Conservation (phyloP, 1,140 invertebrate genomes). For the Pantala flavescens region DNA sequence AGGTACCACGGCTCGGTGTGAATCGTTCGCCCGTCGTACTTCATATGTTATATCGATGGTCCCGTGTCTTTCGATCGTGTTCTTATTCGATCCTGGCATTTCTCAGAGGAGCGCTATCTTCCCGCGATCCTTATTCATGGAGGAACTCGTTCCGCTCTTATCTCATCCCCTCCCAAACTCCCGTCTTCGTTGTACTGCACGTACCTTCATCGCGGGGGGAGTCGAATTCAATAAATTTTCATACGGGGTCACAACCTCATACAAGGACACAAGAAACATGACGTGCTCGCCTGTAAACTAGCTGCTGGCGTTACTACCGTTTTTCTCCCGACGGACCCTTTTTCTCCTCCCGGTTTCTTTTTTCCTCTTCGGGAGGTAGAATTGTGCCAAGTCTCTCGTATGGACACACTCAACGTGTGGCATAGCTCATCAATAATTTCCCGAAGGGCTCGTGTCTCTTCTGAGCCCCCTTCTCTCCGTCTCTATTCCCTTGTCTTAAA, state of each 20-base stretch:
- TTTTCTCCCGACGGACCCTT: neutral
- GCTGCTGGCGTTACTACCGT: conserved; percentile 6
- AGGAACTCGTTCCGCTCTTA: neutral
- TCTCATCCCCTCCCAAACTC: neutral
- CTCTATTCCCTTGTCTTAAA: no score
- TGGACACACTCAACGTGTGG: neutral
- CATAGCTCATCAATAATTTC: neutral
- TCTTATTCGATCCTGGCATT: no score
- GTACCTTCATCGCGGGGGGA: neutral
- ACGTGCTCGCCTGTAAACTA: neutral
- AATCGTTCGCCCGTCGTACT: no score
- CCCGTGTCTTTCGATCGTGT: no score
- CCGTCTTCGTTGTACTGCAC: neutral
- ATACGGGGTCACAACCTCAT: neutral
- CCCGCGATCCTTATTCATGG: neutral
- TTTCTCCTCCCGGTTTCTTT: neutral
- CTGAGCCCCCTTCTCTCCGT: no score
- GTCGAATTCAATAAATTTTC: conserved; percentile 3
- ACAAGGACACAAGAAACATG: neutral
- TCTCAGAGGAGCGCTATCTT: neutral
- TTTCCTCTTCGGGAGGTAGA: neutral
- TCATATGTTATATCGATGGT: no score
- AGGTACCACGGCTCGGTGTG: no score
- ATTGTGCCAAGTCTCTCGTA: neutral
- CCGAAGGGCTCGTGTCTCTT: no score